phyloP scores from a whole-genome alignment of 2,113 vertebrate species.

The Nerophis lumbriciformis region DNA sequence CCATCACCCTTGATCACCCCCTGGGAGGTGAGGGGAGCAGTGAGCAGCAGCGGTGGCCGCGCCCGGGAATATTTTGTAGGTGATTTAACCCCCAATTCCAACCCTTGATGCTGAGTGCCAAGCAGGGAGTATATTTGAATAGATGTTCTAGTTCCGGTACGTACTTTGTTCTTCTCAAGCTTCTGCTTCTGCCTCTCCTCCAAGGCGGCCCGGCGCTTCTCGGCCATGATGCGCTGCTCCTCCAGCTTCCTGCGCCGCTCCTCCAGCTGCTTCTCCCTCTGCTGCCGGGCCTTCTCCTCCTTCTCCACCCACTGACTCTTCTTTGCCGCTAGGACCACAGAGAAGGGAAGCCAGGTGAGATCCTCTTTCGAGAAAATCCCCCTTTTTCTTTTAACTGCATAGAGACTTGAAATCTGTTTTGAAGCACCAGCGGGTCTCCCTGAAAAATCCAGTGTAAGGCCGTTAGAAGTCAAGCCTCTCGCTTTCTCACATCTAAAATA shows the following conservation, averaged over 20 bases:
- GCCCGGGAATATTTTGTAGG: too few relatives aligned
- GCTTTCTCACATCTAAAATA: constrained; percentile 2
- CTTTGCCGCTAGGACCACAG: constrained; percentile 78
- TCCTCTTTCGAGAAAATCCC: too few relatives aligned
- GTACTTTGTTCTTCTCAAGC: constrained; percentile 93
- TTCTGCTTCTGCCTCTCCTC: constrained; percentile 93
- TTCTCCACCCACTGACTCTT: constrained; percentile 93
- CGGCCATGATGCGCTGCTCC: constrained; percentile 84
- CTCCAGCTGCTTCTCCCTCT: constrained; percentile 90
- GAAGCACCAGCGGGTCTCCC: not conserved
- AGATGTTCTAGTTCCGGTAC: constrained; percentile 4
- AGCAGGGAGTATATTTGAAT: too few relatives aligned
- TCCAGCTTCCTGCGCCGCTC: constrained; percentile 84
- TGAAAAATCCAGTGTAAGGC: not conserved
- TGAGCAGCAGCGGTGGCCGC: too few relatives aligned
- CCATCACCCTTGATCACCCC: too few relatives aligned
- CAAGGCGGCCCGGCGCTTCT: constrained; percentile 80
- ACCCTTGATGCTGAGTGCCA: too few relatives aligned
- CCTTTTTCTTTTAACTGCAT: not conserved
- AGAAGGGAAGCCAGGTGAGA: not conserved
- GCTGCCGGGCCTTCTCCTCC: constrained; percentile 84
- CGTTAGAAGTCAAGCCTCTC: not conserved
- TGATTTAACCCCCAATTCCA: too few relatives aligned
- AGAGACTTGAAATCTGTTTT: constrained; percentile 1
- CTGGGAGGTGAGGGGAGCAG: too few relatives aligned